These are phyloP conservation scores for Melolontha melolontha DNA, from an alignment of 2,888 invertebrate species.

Conservation along the genomic window DNA sequence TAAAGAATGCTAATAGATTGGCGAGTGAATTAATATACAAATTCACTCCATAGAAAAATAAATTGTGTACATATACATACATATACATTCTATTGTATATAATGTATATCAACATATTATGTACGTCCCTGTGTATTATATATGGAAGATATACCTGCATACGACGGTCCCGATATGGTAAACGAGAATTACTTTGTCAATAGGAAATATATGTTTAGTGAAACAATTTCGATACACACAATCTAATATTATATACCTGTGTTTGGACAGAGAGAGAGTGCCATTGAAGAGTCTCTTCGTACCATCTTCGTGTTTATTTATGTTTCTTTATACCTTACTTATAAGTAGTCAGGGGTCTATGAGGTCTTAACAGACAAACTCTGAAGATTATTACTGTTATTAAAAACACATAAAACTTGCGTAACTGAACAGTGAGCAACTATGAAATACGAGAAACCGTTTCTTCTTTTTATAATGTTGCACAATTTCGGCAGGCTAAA, in stretches of 20 bases:
- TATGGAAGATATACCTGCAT: constrained; percentile 15
- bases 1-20: constrained; percentile 53
- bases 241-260: constrained; percentile 18
- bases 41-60: constrained; percentile 23
- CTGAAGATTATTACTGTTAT: constrained; percentile 18
- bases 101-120: constrained; percentile 1
- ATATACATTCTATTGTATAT: not conserved
- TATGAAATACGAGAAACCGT: not conserved
- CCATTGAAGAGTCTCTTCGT: constrained; percentile 12
- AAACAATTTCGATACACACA: constrained; percentile 14
- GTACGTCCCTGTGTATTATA: constrained; percentile 12
- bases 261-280: constrained; percentile 11
- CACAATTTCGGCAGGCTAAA: no score
- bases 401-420: constrained; percentile 1
- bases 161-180: constrained; percentile 5
- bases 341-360: not conserved
- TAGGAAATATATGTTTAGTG: constrained; percentile 18
- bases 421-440: not conserved
- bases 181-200: constrained; percentile 27
- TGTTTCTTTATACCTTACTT: not conserved
- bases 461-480: not conserved
- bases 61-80: not conserved
- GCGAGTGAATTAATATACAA: constrained; percentile 45
- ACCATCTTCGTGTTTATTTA: constrained; percentile 23
- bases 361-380: not conserved